Conservation (phyloP, 1,140 invertebrate genomes). For the Zeugodacus cucurbitae region DNA sequence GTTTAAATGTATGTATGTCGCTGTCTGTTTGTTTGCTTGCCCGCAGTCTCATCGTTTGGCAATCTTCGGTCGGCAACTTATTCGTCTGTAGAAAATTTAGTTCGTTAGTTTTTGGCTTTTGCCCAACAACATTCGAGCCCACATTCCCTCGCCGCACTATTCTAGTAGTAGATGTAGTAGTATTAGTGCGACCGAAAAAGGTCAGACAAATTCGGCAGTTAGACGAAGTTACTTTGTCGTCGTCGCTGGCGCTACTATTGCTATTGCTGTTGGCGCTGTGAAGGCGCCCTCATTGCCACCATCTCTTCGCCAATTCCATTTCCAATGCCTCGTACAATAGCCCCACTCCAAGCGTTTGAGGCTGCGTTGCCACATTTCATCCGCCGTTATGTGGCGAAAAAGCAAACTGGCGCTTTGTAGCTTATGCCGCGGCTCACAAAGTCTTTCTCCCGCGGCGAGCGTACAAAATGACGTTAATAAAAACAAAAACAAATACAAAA, state of each 20-base stretch:
- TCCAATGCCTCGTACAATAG: not conserved
- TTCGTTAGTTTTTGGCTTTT: slow-evolving; percentile 3
- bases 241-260: not conserved
- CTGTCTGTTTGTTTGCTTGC: not conserved
- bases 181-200: not conserved
- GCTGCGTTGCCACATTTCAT: slow-evolving; percentile 14
- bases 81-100: not conserved
- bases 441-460: not conserved
- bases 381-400: not conserved
- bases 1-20: not conserved
- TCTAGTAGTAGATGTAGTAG: not conserved
- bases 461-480: slow-evolving; percentile 18
- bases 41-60: not conserved
- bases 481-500: not conserved
- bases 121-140: not conserved
- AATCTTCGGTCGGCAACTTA: not conserved
- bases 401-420: not conserved
- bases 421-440: not conserved
- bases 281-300: not conserved
- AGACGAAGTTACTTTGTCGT: not conserved
- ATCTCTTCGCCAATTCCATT: not conserved
- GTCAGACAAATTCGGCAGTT: slow-evolving; percentile 32
- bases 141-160: not conserved
- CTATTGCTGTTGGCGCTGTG: not conserved
- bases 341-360: not conserved